A percentile compares a stretch with the other conserved stretches of the same genome.
These are phyloP conservation scores for Microhierax caerulescens DNA, from an alignment of 2,797 vertebrate genomes.

Conservation along the genomic window DNA sequence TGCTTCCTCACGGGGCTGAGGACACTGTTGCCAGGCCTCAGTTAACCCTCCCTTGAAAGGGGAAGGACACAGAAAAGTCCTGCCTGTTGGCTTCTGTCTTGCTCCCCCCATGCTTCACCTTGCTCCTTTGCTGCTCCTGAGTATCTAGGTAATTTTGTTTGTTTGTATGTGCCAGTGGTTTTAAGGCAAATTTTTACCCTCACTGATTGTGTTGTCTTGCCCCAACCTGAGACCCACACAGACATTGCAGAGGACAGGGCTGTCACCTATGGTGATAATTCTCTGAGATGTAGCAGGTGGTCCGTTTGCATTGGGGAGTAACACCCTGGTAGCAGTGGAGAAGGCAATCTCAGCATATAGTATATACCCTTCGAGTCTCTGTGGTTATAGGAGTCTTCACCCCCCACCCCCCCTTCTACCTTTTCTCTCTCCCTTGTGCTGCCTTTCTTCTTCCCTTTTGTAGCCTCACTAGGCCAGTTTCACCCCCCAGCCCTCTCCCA, in stretches of 20 bases:
- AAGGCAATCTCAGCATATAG: background rate
- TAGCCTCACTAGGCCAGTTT: background rate
- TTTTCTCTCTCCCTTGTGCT: background rate
- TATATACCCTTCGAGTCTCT: background rate
- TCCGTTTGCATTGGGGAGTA: background rate
- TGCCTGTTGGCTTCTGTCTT: background rate
- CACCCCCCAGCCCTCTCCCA: background rate
- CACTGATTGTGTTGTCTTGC: background rate
- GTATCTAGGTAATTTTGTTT: background rate
- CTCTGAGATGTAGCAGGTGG: background rate
- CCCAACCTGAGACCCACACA: background rate
- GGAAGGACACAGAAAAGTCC: background rate
- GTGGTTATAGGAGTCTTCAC: background rate
- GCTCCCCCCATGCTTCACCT: background rate
- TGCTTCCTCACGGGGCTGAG: background rate
- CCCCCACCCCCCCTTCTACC: background rate
- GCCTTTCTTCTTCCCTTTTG: background rate
- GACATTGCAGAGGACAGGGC: rapidly evolving
- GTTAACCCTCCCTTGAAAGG: background rate
- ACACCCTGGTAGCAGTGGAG: background rate
- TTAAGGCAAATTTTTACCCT: background rate
- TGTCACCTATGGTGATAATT: background rate
- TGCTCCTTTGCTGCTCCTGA: background rate
- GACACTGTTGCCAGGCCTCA: background rate
- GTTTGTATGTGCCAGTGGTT: background rate